Conservation (phyloP, 2,888 invertebrate species). For the Hofmannophila pseudospretella region DNA sequence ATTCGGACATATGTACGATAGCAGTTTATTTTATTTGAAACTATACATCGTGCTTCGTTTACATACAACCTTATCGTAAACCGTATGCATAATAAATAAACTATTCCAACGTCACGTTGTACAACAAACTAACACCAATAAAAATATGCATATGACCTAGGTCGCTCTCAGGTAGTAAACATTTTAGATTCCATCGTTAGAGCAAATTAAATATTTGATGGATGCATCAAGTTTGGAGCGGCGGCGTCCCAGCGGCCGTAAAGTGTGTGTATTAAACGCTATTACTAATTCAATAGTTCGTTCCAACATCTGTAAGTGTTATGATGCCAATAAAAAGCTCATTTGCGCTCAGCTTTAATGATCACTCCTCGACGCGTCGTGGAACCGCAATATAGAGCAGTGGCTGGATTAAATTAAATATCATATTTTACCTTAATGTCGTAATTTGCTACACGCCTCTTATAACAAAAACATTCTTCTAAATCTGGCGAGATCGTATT, state of each 20-base stretch:
- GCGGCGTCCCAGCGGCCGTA: conserved; percentile 30
- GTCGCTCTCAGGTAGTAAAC: conserved; percentile 7
- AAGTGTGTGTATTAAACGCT: conserved; percentile 54
- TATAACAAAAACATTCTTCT: conserved; percentile 66
- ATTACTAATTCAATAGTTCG: conserved; percentile 65
- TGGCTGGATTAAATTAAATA: conserved; percentile 47
- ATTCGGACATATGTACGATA: conserved; percentile 51
- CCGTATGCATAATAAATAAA: neutral
- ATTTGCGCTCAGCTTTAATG: conserved; percentile 56
- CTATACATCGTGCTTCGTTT: neutral
- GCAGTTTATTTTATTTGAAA: conserved; percentile 31
- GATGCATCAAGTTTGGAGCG: conserved; percentile 39
- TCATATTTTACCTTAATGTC: conserved; percentile 61
- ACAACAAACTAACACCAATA: conserved; percentile 4
- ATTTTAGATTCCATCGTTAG: conserved; percentile 16
- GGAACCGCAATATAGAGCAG: conserved; percentile 31
- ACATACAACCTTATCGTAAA: neutral
- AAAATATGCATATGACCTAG: conserved; percentile 7
- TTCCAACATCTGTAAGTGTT: conserved; percentile 58
- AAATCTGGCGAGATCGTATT: conserved; percentile 68
- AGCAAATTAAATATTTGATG: conserved; percentile 50
- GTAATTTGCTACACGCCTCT: conserved; percentile 54
- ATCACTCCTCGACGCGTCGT: conserved; percentile 39
- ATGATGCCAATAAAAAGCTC: conserved; percentile 60
- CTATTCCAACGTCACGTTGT: neutral